Base-by-base conservation (phyloP, 1,140 invertebrate genomes). In the Drosophila setifemur region DNA sequence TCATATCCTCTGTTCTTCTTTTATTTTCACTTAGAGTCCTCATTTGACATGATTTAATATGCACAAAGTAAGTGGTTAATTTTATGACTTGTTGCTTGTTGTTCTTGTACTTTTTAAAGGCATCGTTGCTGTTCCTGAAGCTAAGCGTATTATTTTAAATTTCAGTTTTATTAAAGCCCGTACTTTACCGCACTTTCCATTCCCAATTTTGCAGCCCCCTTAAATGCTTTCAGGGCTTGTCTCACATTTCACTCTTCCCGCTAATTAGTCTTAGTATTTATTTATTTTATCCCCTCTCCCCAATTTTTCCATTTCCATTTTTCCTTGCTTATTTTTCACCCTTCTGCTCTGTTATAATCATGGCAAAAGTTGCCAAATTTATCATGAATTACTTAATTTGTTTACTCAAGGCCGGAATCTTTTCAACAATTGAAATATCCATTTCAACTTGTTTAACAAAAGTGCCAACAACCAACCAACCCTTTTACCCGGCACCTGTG, bases 331-430 rank as follows among this genome's bases (percentile, higher is more conserved):
- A 12, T 11, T 16, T 33, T 31, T 8, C 11, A 42, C 40, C 40
- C 25, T 21, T 29, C 18, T 33, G 37, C 4, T 28, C 49, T 26
- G 18, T 16, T 21, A 74, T 45, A 63, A 63, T 47, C 61, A 25
- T 31, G 43, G 43, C 35, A 7, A 35, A 19, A 50, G 49, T 57
- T 66, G 31, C 33, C 58, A 29, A 49, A 58, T 69, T 73, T 63
- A 74, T 71, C 76, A 81, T 81, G 78, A 79, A 71, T 81, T 81
- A 60, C 66, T 66, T 75, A 81, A 79, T 81, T 75, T 81, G 71
- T 71, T 75, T 75, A 81, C 66, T 40, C 31, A 29, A 42, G 52
- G 49, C 43, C 48, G 31, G 63, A 67, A 64, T 26, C 28, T 53
- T 52, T 55, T 61, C 50, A 58, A 71, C 75, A 74, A 81, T 81